These are phyloP conservation scores for Gallinago media DNA, from an alignment of 2,113 vertebrate species.

Conservation along the genomic window DNA sequence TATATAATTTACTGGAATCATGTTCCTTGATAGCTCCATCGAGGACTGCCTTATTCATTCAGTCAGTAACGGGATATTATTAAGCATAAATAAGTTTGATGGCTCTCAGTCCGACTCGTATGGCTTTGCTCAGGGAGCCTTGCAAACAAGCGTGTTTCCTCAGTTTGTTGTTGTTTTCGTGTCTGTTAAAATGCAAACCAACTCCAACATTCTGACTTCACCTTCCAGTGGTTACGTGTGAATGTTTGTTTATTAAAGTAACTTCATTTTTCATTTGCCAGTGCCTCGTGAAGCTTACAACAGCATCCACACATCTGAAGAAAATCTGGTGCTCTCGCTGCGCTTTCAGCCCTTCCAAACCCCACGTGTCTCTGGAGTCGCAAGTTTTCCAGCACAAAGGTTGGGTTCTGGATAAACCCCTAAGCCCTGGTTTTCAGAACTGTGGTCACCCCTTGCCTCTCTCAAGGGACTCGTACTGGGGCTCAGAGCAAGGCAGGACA, in stretches of 20 bases:
- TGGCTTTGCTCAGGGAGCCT: neutral
- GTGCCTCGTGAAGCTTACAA: neutral
- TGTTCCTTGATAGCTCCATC: neutral
- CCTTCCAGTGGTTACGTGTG: neutral
- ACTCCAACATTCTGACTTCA: neutral
- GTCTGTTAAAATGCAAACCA: neutral
- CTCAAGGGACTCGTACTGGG: rapidly evolving
- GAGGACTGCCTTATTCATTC: neutral
- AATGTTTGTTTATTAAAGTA: neutral
- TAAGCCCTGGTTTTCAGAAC: neutral
- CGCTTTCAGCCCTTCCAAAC: neutral
- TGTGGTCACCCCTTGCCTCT: neutral
- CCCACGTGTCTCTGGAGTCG: neutral
- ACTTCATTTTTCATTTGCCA: neutral
- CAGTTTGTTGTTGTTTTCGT: neutral
- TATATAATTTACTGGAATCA: neutral
- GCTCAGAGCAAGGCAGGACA: neutral
- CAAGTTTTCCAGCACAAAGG: neutral
- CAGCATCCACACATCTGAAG: neutral
- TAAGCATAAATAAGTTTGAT: conserved; percentile 7
- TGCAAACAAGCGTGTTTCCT: neutral
- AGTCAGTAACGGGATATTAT: neutral
- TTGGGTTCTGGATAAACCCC: neutral
- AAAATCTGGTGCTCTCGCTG: neutral
- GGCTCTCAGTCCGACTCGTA: neutral